These are phyloP conservation scores for Rhinophrynus dorsalis DNA, from an alignment of 2,797 vertebrate species.

Conservation along the genomic window DNA sequence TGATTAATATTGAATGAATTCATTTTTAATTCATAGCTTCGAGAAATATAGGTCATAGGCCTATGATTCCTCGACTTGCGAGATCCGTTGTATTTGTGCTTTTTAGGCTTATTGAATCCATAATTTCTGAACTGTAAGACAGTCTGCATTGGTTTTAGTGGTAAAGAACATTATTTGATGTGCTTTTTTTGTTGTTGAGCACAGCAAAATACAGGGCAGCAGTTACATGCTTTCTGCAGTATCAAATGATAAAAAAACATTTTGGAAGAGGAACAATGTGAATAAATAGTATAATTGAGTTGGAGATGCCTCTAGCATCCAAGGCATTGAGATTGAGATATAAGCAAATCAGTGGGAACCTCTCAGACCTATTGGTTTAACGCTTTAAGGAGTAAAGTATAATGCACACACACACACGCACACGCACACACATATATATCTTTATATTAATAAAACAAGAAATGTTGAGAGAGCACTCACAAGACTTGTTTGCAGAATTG, in stretches of 20 bases:
- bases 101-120: conserved; percentile 20
- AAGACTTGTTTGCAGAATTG: too few species aligned
- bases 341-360: too few species aligned
- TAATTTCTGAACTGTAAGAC: conserved; percentile 10
- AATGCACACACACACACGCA: too few species aligned
- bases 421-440: too few species aligned
- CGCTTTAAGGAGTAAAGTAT: too few species aligned
- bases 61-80: background rate
- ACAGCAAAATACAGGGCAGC: background rate
- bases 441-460: too few species aligned
- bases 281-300: background rate
- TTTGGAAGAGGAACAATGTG: too few species aligned
- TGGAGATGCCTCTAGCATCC: too few species aligned
- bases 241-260: background rate
- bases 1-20: conserved; percentile 39
- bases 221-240: background rate
- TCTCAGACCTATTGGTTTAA: too few species aligned
- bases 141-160: background rate
- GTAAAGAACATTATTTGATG: background rate
- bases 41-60: conserved; percentile 36
- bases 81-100: conserved; percentile 1
- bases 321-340: too few species aligned
- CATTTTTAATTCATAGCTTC: conserved; percentile 43
- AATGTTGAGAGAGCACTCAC: too few species aligned
- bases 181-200: background rate